Evolutionary conservation across 1,140 invertebrate species (phyloP).

Genomic region (Drosophila micromelanica): DNA sequence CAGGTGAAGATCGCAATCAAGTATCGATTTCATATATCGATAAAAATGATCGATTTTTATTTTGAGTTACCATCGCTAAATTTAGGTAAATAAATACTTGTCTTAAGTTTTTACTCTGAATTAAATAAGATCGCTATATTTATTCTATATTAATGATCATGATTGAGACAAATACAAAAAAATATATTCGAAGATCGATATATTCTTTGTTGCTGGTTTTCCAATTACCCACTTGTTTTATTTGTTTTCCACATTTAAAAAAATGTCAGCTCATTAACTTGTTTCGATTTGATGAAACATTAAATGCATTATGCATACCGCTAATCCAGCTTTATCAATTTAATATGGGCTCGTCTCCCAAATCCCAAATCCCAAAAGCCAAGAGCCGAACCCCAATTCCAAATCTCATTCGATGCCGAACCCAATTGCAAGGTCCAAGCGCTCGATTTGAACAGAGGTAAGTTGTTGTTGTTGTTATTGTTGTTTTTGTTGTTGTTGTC

Average conservation of each 20-base stretch:
- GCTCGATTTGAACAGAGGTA: conserved; percentile 1
- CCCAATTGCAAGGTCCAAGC: conserved; percentile 29
- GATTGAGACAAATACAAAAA: too few relatives aligned
- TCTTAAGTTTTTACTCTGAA: too few relatives aligned
- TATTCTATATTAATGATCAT: too few relatives aligned
- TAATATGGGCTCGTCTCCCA: conserved; percentile 32
- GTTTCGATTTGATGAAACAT: background rate
- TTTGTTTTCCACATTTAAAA: background rate
- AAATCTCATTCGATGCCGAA: background rate
- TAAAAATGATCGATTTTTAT: too few relatives aligned
- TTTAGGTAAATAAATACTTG: too few relatives aligned
- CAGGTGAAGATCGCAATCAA: too few relatives aligned
- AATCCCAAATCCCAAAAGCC: conserved; percentile 23
- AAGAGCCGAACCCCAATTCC: conserved; percentile 1
- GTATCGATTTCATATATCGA: too few relatives aligned
- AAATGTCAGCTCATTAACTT: background rate
- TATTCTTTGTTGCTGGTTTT: too few relatives aligned
- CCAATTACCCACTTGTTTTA: background rate
- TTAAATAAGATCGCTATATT: too few relatives aligned
- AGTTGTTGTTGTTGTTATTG: conserved; percentile 19
- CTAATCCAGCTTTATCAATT: conserved; percentile 58
- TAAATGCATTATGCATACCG: conserved; percentile 1
- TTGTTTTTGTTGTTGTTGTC: conserved; percentile 13
- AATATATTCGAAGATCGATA: too few relatives aligned
- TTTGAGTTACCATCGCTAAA: too few relatives aligned